A percentile compares a stretch with the other conserved stretches of the same genome.
phyloP scores from a whole-genome alignment of 2,797 vertebrate genomes.

The Chlorospingus semifuscus region DNA sequence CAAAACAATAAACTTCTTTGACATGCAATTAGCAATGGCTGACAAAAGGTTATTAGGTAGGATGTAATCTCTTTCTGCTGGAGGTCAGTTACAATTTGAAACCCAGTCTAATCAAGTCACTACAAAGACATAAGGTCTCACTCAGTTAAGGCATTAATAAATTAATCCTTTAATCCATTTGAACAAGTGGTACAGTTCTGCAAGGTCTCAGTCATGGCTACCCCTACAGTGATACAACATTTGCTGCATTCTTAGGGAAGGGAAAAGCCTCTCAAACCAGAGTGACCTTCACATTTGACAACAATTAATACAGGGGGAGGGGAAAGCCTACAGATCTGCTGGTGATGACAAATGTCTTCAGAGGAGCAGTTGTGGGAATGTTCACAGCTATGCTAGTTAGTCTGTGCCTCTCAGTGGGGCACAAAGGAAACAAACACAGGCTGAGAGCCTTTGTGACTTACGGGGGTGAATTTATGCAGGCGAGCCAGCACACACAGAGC shows the following conservation, averaged over 20 bases:
- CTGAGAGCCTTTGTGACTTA: slow-evolving; percentile 19
- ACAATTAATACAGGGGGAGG: slow-evolving; percentile 51
- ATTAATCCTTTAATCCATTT: slow-evolving; percentile 67
- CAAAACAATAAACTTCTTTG: slow-evolving; percentile 15
- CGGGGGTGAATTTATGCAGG: neutral
- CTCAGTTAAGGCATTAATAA: slow-evolving; percentile 57
- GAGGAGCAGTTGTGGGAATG: slow-evolving; percentile 58
- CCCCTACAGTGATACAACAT: neutral
- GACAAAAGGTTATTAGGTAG: slow-evolving; percentile 38
- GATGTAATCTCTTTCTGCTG: slow-evolving; percentile 46
- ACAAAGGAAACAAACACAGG: slow-evolving; percentile 50
- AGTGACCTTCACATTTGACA: slow-evolving; percentile 47
- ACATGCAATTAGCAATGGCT: slow-evolving; percentile 4
- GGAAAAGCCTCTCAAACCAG: neutral
- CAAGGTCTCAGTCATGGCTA: neutral
- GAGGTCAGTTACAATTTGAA: slow-evolving; percentile 59
- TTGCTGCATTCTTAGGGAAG: slow-evolving; percentile 19
- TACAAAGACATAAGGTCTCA: slow-evolving; percentile 45
- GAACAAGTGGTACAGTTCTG: slow-evolving; percentile 31
- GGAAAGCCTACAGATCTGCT: slow-evolving; percentile 39
- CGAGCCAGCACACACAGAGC: neutral
- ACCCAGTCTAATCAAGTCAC: slow-evolving; percentile 40
- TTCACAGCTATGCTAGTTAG: slow-evolving; percentile 58
- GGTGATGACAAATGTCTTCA: slow-evolving; percentile 67
- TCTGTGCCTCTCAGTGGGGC: slow-evolving; percentile 38